Percentiles rank a stretch among this genome's conserved stretches.
Evolutionary conservation across 2,113 vertebrate species (phyloP).

Genomic region (Callionymus lyra): DNA sequence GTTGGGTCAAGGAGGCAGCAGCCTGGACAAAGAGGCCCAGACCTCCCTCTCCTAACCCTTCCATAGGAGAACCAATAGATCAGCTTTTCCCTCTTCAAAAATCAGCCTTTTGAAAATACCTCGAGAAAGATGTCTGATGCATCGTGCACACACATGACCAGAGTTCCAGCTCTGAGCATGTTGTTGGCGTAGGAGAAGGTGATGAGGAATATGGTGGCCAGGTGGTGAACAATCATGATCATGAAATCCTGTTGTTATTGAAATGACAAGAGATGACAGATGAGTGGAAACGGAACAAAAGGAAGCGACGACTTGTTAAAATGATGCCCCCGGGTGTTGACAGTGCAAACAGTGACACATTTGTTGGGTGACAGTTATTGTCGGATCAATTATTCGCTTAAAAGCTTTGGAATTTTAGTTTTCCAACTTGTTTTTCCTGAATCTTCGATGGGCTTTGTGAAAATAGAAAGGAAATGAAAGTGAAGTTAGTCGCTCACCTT

Average conservation of each 20-base stretch:
- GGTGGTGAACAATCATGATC: conserved; percentile 84
- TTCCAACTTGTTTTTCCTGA: conserved; percentile 18
- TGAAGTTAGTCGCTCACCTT: conserved; percentile 74
- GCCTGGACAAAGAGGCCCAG: no score
- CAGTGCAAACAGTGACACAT: not conserved
- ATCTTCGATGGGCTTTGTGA: no score
- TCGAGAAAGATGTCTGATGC: conserved; percentile 79
- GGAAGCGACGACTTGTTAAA: not conserved
- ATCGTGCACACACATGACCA: conserved; percentile 85
- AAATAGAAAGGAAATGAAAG: no score
- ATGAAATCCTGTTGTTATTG: conserved; percentile 75
- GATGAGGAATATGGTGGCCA: conserved; percentile 75
- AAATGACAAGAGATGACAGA: conserved; percentile 10
- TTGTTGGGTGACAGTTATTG: no score
- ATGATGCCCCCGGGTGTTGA: not conserved
- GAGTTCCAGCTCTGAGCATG: conserved; percentile 78
- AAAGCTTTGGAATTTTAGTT: not conserved
- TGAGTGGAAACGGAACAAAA: not conserved
- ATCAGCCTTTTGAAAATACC: conserved; percentile 55
- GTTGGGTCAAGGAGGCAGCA: no score
- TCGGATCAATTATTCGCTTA: no score
- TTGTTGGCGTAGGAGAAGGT: conserved; percentile 86
- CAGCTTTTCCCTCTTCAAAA: not conserved
- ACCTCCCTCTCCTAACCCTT: no score
- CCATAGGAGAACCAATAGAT: no score